Base-by-base conservation (phyloP, 1,140 invertebrate genomes). In the Adelges cooleyi region DNA sequence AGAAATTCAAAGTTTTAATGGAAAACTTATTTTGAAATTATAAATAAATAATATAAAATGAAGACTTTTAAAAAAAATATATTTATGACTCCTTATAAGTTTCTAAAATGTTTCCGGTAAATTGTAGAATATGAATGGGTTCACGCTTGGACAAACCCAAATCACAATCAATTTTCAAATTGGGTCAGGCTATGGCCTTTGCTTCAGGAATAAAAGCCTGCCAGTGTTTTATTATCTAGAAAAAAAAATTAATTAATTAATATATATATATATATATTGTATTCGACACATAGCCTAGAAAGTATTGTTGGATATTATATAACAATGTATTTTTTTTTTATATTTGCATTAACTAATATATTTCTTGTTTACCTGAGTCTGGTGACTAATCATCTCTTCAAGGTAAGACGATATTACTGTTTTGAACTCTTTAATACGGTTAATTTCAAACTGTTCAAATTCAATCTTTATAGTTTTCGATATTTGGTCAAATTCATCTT, bases 401-500 rank as follows among this genome's bases (percentile, higher is more conserved):
- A 99, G 80, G 76, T 98, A 98, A 70, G 88, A 85, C 17, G 96
- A 83, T 70, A 95, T 82, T 51, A 87, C 87, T 46, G 82, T 80
- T 72, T 95, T 94, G 73, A 99, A 95, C 74, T 98, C 95, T 66
- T 85, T 81, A 13, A 95, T 85, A 71, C 95, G 81, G 51, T 86
- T 81, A 62, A 87, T 80, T 74, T 98, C 94, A 77, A 96, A 96
- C 27, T 89, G 80, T 69, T 95, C 90, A 74, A 98, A 82, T 77
- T 99, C 96, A 66, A 89, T 89, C 73, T 96, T 93, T 69, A 99
- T 98, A 76, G 92, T 92, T 69, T 86, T 85, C 1, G 94, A 98
- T 73, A 99, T 97, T 70, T 87, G 86, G 73, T 97, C 88, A 77
- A 99, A 99, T 72, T 97, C 93, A 72, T 96, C 90, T 74, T 98